phyloP scores from a whole-genome alignment of 2,797 vertebrate genomes.

The Tadarida brasiliensis region DNA sequence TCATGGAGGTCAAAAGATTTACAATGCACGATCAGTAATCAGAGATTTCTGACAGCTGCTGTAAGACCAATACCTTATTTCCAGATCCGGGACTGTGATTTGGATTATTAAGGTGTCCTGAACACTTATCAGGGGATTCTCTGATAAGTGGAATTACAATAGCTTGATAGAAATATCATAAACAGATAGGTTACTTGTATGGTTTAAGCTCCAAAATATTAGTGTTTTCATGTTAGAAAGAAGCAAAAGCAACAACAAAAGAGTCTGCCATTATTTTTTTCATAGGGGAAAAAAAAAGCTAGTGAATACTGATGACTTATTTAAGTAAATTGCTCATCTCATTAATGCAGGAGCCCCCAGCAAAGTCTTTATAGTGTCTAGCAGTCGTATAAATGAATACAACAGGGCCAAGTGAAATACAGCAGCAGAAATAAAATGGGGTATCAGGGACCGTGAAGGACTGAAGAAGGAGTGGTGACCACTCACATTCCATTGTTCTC shows the following conservation, averaged over 20 bases:
- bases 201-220: not conserved
- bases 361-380: not conserved
- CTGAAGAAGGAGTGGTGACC: not conserved
- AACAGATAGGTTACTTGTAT: not conserved
- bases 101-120: not conserved
- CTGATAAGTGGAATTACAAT: not conserved
- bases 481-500: not conserved
- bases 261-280: not conserved
- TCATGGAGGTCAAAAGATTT: not conserved
- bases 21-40: not conserved
- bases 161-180: not conserved
- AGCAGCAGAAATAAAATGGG: not conserved
- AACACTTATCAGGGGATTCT: not conserved
- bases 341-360: not conserved
- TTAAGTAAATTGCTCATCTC: constrained; percentile 41
- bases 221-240: not conserved
- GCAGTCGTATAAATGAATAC: not conserved
- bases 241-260: constrained; percentile 22
- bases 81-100: not conserved
- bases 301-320: constrained; percentile 22
- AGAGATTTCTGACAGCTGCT: not conserved
- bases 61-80: not conserved
- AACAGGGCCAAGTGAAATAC: not conserved
- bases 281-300: not conserved
- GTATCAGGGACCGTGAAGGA: too few relatives aligned